Percentiles rank a stretch among this genome's conserved stretches.
These are phyloP conservation scores for Pipistrellus pipistrellus DNA, from an alignment of 2,797 vertebrate species.

Conservation along the genomic window DNA sequence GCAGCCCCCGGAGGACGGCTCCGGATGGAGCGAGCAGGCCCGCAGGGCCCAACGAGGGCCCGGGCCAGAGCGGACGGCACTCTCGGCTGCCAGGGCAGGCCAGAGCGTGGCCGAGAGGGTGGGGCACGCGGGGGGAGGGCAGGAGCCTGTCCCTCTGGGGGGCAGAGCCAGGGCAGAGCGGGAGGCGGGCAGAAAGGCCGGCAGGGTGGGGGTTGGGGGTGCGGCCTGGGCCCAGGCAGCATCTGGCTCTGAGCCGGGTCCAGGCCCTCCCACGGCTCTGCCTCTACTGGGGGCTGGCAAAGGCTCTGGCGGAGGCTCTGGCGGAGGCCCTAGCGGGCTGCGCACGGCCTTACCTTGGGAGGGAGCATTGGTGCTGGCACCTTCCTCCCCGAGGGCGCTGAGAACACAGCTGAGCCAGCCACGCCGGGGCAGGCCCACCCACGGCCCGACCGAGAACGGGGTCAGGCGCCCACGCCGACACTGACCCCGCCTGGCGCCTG, in stretches of 20 bases:
- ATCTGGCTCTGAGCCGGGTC: background rate
- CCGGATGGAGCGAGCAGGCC: fast-evolving
- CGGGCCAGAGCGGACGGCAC: fast-evolving
- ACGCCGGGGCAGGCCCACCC: background rate
- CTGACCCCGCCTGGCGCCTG: background rate
- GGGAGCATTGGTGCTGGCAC: conserved; percentile 79
- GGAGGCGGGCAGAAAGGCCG: background rate
- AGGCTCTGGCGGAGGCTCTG: too few relatives aligned
- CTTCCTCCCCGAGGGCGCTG: conserved; percentile 74
- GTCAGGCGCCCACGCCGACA: background rate
- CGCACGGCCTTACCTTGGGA: conserved; percentile 58
- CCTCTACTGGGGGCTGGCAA: too few relatives aligned
- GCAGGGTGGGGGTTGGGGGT: background rate
- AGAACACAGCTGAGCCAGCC: background rate
- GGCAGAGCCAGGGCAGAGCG: background rate
- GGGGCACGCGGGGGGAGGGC: background rate
- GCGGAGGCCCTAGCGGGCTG: background rate
- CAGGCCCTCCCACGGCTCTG: background rate
- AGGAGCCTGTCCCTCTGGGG: background rate
- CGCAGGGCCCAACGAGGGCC: background rate
- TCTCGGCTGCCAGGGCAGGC: background rate
- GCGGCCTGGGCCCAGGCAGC: conserved; percentile 1
- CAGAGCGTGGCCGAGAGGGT: background rate
- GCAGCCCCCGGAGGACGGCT: background rate
- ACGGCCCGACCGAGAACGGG: background rate